Conservation (phyloP, 2,113 vertebrate species). For the Hyperopisus bebe region DNA sequence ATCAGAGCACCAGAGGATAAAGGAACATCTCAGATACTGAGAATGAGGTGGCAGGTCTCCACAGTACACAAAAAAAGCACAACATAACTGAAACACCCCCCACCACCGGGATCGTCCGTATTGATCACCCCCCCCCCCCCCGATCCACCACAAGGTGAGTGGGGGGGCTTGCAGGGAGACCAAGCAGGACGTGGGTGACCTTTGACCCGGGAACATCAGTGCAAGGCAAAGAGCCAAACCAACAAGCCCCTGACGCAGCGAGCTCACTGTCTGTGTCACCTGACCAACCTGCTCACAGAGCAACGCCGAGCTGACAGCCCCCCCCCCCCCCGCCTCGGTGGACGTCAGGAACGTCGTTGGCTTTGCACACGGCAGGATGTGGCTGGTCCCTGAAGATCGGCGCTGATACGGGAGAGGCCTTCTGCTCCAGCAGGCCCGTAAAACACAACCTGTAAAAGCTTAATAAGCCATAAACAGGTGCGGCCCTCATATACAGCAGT, state of each 20-base stretch:
- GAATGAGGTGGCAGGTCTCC: conserved; percentile 20
- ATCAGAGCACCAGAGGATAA: conserved; percentile 5
- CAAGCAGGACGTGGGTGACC: conserved; percentile 20
- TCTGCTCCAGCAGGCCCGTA: neutral
- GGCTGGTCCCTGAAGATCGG: neutral
- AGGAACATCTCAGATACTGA: neutral
- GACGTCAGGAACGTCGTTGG: neutral
- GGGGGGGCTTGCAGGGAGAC: conserved; percentile 4
- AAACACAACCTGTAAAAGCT: conserved; percentile 8
- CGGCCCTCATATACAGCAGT: neutral
- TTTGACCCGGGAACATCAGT: conserved; percentile 20
- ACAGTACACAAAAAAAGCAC: neutral
- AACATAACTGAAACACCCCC: neutral
- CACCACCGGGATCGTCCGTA: neutral
- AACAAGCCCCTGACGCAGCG: neutral
- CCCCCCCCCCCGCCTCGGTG: neutral
- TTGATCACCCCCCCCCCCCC: neutral
- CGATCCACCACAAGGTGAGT: neutral
- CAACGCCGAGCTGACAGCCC: neutral
- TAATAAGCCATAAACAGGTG: conserved; percentile 5
- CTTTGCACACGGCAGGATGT: neutral
- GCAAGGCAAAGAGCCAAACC: neutral
- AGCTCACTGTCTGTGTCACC: neutral
- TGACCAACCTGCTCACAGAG: neutral
- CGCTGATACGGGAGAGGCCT: neutral